Base-by-base conservation (phyloP, 2,113 vertebrate species). In the Hippocampus comes region DNA sequence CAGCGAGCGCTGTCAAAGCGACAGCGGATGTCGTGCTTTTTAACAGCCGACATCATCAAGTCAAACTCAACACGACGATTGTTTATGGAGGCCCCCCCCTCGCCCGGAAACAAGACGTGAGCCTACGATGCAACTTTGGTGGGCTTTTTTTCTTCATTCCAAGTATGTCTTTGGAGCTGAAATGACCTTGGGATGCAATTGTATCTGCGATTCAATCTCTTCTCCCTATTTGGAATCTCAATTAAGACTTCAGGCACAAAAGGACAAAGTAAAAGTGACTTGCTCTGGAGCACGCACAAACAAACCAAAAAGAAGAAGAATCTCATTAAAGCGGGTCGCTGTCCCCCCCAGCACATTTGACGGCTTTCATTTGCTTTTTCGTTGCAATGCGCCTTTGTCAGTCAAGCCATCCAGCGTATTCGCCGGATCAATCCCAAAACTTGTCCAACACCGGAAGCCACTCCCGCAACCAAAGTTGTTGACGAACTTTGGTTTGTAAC, bases 181-280 rank as follows among this genome's bases (percentile, higher is more conserved):
- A 57, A 76, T 84, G 87, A 91, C 90, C 89, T 91, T 91, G 86
- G 76, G 82, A 84, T 86, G 77, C 81, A 83, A 89, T 90, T 87
- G 80, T 87, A 78, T 88, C 87, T 89, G 83, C 77, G 77, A 84
- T 76, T 89, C 81, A 81, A 85, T 89, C 80, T 86, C 80, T 72
- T 76, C 74, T 67, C 48, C 75, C 71, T 48, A 5, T 82, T 83
- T 80, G 69, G 74, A 83, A 68, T 71, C 82, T 87, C 84, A 78
- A 80, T 88, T 89, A 89, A 89, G 81, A 84, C 85, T 86, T 67
- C 83, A 86, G 80, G 72, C 75, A 87, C 78, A 83, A 73, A 80
- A 66, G 78, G 76, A 68, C 77, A 87, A 88, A 83, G 70, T 87
- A 82, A 85, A 86, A 82, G 83, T 76, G 77, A 83, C 78, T 82